phyloP scores from a whole-genome alignment of 2,888 invertebrate species.

The Agrotis puta region DNA sequence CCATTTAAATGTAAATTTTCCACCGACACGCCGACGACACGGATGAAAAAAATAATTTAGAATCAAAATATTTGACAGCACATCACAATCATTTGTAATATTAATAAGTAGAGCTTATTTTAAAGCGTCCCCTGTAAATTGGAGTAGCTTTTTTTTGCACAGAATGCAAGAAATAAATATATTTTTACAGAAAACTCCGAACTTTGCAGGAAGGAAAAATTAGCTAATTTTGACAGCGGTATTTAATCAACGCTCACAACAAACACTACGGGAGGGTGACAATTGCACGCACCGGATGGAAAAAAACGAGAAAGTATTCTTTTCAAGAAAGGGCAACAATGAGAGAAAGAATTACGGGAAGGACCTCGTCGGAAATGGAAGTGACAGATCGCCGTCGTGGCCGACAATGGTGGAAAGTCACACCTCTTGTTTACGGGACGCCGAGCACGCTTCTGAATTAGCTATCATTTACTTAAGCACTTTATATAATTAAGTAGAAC shows the following conservation, averaged over 20 bases:
- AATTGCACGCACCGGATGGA: constrained; percentile 85
- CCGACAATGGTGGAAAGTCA: constrained; percentile 88
- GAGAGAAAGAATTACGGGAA: constrained; percentile 84
- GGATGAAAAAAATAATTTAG: constrained; percentile 86
- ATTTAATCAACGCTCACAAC: constrained; percentile 89
- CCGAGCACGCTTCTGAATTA: constrained; percentile 83
- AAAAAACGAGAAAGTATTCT: constrained; percentile 85
- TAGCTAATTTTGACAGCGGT: constrained; percentile 85
- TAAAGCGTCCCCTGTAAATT: constrained; percentile 45
- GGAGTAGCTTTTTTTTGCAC: constrained; percentile 15
- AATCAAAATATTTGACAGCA: constrained; percentile 85
- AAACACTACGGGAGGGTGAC: constrained; percentile 88
- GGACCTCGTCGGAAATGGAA: constrained; percentile 86
- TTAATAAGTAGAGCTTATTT: constrained; percentile 55
- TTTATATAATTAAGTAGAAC: constrained; percentile 89
- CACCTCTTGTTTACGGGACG: constrained; percentile 89
- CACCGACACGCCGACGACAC: constrained; percentile 84
- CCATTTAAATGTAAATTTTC: constrained; percentile 91
- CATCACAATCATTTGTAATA: constrained; percentile 69
- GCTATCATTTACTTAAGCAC: constrained; percentile 91
- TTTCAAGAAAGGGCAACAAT: constrained; percentile 89
- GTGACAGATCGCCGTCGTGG: constrained; percentile 87
- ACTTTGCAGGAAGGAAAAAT: constrained; percentile 79
- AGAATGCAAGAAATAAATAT: constrained; percentile 28
- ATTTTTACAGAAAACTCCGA: constrained; percentile 51